Conservation (phyloP, 2,888 invertebrate genomes). For the Aspidapion aeneum region DNA sequence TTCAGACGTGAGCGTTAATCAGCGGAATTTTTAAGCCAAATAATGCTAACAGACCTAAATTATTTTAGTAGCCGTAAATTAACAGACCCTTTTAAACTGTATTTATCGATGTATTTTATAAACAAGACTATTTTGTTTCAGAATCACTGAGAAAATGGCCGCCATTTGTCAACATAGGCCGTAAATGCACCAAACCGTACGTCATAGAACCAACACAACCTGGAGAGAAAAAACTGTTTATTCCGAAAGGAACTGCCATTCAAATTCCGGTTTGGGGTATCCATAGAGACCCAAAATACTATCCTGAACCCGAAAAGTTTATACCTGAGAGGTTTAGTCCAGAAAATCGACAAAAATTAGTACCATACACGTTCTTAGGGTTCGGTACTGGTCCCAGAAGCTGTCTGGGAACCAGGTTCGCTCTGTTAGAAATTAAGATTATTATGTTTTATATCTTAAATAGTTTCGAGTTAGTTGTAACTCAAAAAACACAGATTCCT, state of each 20-base stretch:
- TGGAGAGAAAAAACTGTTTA: conserved; percentile 29
- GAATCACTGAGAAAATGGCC: conserved; percentile 55
- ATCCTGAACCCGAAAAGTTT: conserved; percentile 48
- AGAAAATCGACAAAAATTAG: conserved; percentile 44
- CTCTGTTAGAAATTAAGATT: conserved; percentile 42
- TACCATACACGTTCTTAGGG: conserved; percentile 51
- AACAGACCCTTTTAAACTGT: too few relatives aligned
- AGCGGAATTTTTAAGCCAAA: too few relatives aligned
- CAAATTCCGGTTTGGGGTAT: conserved; percentile 43
- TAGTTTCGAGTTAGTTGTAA: conserved; percentile 35
- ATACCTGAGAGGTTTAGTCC: conserved; percentile 45
- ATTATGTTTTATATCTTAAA: conserved; percentile 33
- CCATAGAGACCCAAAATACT: conserved; percentile 47
- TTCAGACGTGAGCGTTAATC: too few relatives aligned
- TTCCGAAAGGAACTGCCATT: conserved; percentile 38
- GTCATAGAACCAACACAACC: conserved; percentile 34
- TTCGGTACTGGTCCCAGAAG: conserved; percentile 54
- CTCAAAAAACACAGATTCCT: conserved; percentile 37
- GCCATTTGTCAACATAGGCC: conserved; percentile 49
- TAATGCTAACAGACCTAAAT: too few relatives aligned
- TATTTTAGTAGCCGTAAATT: too few relatives aligned
- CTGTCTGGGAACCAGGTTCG: conserved; percentile 50
- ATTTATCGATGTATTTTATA: too few relatives aligned
- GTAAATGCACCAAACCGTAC: conserved; percentile 51
- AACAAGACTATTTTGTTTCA: conserved; percentile 29